Percentiles rank a stretch among this genome's conserved stretches.
Conservation (phyloP, 1,140 invertebrate species). For the Triops cancriformis region DNA sequence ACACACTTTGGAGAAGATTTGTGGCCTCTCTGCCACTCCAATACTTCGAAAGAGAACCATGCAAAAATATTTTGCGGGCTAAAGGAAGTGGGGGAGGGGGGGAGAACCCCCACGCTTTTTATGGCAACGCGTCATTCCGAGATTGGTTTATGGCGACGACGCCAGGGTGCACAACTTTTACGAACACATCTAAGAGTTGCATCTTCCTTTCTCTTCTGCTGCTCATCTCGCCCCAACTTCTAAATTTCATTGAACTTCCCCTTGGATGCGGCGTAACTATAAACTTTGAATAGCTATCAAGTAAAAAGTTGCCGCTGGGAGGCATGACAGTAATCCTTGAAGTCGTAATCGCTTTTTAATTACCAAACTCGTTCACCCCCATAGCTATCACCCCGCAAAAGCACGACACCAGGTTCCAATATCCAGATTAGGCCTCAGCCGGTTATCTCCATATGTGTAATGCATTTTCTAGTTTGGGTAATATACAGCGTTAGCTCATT, state of each 20-base stretch:
- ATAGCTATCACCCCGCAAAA: not conserved
- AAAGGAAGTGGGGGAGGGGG: too few relatives aligned
- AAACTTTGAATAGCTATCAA: not conserved
- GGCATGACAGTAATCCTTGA: not conserved
- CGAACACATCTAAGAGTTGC: not conserved
- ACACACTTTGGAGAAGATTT: not conserved
- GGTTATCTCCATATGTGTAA: not conserved
- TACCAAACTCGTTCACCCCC: not conserved
- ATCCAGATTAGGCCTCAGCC: not conserved
- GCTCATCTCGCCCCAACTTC: not conserved
- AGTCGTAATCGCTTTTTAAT: conserved; percentile 6
- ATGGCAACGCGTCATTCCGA: not conserved
- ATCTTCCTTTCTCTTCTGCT: not conserved
- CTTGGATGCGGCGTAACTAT: not conserved
- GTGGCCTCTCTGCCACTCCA: not conserved
- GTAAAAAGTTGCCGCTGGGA: not conserved
- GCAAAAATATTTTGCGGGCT: not conserved
- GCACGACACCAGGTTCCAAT: not conserved
- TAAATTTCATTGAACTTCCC: not conserved
- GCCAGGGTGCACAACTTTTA: not conserved
- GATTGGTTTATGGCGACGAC: conserved; percentile 2
- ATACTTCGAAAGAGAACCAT: not conserved
- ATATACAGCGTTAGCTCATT: not conserved
- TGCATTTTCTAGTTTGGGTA: not conserved
- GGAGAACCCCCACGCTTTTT: not conserved